Evolutionary conservation across 2,113 vertebrate genomes (phyloP), one percentile per base, ranked within the genome.

Genomic region (Apus apus): DNA sequence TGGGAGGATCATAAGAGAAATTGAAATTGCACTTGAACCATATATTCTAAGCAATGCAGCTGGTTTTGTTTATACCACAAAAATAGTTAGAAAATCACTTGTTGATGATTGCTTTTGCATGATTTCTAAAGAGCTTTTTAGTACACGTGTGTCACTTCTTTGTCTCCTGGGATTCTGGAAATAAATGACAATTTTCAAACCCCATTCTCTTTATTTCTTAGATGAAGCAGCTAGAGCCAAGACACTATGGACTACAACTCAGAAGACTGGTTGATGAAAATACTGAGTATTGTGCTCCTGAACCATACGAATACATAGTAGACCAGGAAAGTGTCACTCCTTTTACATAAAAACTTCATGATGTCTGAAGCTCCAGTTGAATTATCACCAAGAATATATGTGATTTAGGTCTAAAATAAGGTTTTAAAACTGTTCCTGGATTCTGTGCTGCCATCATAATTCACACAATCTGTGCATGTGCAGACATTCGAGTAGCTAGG

Each of bases 201-300:
- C n/a, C 8, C 18, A 2, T 84, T 75, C 23, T 95, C 15, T 91
- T 93, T 66, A 48, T 94, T 85, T 53, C 64, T 30, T 92, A 99
- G 99, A 98, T 98, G 97, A 98, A 98, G 82, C 98, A 98, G 57
- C 91, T 99, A 97, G 99, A 99, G 57, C 98, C 98, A 22, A 97
- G 95, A 81, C 92, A 97, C 91, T 98, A 99, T 30, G 96, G 98
- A 57, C 97, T 99, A 27, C 98, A 98, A 1, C 98, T 99, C 78
- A 98, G 98, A 91, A 98, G 97, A 66, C 53, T 85, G 27, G 96
- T 88, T 3, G 98, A 98, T 53, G 98, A 98, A 89, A 98, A 95
- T 5, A 66, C 90, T 10, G 98, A 98, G 51, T 96, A 96, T 18
- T 96, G 93, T 66, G 81, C 96, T 30, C 98, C 98, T 22, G 97